Evolutionary conservation across 1,140 invertebrate species (phyloP).

Genomic region (Orchestia grillus): DNA sequence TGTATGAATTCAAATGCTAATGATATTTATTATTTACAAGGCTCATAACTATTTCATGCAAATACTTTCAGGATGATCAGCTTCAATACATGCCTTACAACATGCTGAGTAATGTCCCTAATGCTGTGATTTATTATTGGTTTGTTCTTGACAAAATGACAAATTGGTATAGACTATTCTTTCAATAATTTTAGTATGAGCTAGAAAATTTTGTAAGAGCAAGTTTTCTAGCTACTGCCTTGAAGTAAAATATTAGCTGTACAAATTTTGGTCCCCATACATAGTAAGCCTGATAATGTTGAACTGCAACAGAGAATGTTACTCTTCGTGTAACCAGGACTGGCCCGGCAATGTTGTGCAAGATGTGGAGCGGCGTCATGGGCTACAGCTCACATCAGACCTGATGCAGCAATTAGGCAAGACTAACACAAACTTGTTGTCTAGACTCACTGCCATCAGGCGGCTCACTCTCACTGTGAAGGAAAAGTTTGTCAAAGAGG

Average conservation of each 20-base stretch:
- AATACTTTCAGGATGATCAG: not conserved
- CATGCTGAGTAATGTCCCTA: not conserved
- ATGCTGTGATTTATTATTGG: not conserved
- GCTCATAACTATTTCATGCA: not conserved
- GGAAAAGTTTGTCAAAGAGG: slow-evolving; percentile 49
- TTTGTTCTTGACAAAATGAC: not conserved
- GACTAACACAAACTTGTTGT: not conserved
- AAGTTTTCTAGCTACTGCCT: not conserved
- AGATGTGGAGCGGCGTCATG: not conserved
- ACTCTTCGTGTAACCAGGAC: not conserved
- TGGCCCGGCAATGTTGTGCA: slow-evolving; percentile 24
- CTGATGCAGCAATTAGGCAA: slow-evolving; percentile 17
- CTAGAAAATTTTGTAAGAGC: not conserved
- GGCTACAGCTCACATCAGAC: not conserved
- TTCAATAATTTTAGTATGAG: not conserved
- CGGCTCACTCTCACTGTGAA: not conserved
- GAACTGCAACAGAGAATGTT: not conserved
- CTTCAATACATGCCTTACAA: too few relatives aligned
- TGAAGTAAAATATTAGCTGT: not conserved
- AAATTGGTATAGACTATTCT: not conserved
- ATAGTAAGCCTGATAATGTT: too few relatives aligned
- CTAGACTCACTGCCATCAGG: not conserved
- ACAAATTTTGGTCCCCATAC: not conserved
- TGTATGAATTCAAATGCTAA: not conserved
- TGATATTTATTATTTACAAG: not conserved